phyloP scores from a whole-genome alignment of 2,888 invertebrate species.

The Parnassius orleans region DNA sequence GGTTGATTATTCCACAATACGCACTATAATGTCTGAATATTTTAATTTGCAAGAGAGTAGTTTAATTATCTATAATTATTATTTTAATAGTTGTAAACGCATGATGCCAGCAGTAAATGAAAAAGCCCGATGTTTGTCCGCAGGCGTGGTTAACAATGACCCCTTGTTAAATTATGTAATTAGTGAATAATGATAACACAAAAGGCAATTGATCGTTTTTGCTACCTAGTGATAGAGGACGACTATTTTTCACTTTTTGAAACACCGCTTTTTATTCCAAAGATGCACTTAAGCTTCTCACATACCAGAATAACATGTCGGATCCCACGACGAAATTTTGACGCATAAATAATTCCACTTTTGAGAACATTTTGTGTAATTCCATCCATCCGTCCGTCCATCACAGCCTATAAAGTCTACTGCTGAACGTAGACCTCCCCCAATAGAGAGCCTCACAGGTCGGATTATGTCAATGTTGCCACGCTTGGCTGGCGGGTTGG shows the following conservation, averaged over 20 bases:
- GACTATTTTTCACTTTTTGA: not conserved
- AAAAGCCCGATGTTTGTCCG: slow-evolving; percentile 27
- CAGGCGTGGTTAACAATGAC: slow-evolving; percentile 34
- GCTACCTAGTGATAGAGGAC: not conserved
- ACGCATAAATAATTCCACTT: not conserved
- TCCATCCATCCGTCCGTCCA: too few relatives aligned
- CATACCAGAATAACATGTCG: not conserved
- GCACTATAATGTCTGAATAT: slow-evolving; percentile 2
- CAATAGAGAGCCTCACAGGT: too few relatives aligned
- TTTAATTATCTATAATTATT: slow-evolving; percentile 29
- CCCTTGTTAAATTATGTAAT: slow-evolving; percentile 27
- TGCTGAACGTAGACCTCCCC: too few relatives aligned
- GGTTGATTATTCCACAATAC: slow-evolving; percentile 17
- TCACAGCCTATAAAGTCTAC: too few relatives aligned
- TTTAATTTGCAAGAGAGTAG: slow-evolving; percentile 20
- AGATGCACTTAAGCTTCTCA: not conserved
- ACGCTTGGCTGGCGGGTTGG: too few relatives aligned
- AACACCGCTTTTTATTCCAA: not conserved
- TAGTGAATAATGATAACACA: slow-evolving; percentile 10
- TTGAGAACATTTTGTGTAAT: too few relatives aligned
- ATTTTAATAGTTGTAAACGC: slow-evolving; percentile 30
- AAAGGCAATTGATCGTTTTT: slow-evolving; percentile 20
- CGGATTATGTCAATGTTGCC: too few relatives aligned
- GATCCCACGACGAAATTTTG: not conserved
- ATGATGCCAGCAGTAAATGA: slow-evolving; percentile 25